Evolutionary conservation across 1,140 invertebrate species (phyloP), one percentile per base, ranked within the genome.

Genomic region (Physella acuta): DNA sequence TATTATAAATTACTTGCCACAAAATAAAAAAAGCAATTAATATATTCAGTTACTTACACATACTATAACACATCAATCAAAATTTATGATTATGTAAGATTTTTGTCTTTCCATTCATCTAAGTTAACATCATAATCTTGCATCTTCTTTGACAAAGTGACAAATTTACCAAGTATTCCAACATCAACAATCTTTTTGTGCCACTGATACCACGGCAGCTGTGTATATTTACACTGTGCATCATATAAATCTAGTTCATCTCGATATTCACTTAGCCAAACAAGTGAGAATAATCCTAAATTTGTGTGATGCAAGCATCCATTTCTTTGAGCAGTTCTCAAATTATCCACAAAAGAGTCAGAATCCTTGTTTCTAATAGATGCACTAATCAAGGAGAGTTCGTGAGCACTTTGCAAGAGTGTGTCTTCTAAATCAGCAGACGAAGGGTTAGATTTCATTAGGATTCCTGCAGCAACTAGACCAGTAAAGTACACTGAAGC

Each of bases 61-160:
- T 11, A 11, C 20, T 11, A 20, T 11, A 44, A 44, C 8, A 44
- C 8, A 44, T 11, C 8, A 44, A 11, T 11, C 20, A 20, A 44
- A 8, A 8, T 11, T 20, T 44, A 44, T 20, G 39, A 11, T 44
- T 8, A 44, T 11, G 20, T 20, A 44, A 11, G 8, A 39, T 44
- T 26, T 52, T 33, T 52, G 20, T 37, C 16, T 8, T 71, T 58
- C 86, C 86, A 88, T 81, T 88, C 86, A 60, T 76, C 70, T 58
- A 80, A 85, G 84, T 93, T 93, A 17, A 93, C 83, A 87, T 94
- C 92, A 87, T 89, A 94, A 83, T 93, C 89, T 59, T 83, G 85
- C 88, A 92, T 92, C 80, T 89, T 89, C 72, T 88, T 87, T 53
- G 88, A 87, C 39, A 92, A 83, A 67, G 90, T 86, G 88, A 90